Percentiles rank a stretch among this genome's conserved stretches.
Evolutionary conservation across 2,797 vertebrate genomes (phyloP).

Genomic region (Dipus sagitta): DNA sequence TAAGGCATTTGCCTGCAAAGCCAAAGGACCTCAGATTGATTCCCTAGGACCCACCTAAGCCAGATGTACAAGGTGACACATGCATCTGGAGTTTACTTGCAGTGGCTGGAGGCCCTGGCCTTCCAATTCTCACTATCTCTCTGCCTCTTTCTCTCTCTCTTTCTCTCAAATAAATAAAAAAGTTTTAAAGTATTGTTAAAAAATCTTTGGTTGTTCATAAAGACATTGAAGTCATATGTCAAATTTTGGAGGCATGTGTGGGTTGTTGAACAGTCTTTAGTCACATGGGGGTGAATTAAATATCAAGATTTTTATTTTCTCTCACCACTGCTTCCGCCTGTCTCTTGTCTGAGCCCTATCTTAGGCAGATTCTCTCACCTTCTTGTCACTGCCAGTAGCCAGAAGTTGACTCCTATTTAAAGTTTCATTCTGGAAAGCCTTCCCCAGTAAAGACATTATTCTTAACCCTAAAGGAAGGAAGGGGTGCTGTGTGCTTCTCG

Average conservation of each 20-base stretch:
- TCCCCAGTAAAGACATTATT: background rate
- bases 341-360: background rate
- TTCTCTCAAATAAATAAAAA: too few relatives aligned
- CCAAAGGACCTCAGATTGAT: too few relatives aligned
- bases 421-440: background rate
- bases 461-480: background rate
- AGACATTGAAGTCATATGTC: constrained; percentile 14
- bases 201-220: background rate
- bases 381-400: background rate
- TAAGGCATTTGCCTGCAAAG: too few relatives aligned
- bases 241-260: background rate
- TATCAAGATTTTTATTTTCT: constrained; percentile 23
- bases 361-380: background rate
- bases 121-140: too few relatives aligned
- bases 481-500: background rate
- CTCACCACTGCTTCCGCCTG: background rate
- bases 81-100: too few relatives aligned
- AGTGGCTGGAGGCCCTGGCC: too few relatives aligned
- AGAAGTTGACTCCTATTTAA: background rate
- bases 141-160: too few relatives aligned
- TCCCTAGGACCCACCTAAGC: too few relatives aligned
- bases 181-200: background rate
- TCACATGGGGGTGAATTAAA: background rate
- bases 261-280: background rate
- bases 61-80: too few relatives aligned